phyloP scores from a whole-genome alignment of 2,797 vertebrate species.

The Trachurus trachurus region DNA sequence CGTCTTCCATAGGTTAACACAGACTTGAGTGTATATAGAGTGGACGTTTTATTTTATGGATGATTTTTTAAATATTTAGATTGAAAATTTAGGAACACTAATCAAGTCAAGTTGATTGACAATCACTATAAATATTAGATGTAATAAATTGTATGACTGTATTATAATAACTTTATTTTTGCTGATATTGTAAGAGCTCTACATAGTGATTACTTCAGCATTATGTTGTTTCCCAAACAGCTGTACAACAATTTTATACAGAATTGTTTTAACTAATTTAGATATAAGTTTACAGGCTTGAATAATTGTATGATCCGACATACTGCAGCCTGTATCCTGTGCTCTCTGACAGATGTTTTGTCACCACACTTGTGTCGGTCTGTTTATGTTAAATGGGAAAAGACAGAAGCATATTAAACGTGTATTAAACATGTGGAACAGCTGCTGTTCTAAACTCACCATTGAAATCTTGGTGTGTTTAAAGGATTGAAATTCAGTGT shows the following conservation, averaged over 20 bases:
- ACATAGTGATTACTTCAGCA: neutral
- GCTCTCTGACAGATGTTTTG: neutral
- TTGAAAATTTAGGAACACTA: conserved; percentile 31
- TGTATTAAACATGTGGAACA: neutral
- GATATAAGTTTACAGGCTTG: neutral
- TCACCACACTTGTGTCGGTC: neutral
- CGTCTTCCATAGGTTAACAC: conserved; percentile 4
- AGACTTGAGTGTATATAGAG: conserved; percentile 16
- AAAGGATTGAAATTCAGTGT: neutral
- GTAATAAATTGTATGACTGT: conserved; percentile 12
- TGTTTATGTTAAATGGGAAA: neutral
- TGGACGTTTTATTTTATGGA: conserved; percentile 21
- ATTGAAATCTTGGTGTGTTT: neutral
- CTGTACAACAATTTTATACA: neutral
- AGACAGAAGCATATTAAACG: too few species aligned
- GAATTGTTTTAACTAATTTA: neutral
- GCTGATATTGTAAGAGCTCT: neutral
- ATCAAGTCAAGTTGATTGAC: conserved; percentile 38
- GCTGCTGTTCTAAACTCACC: conserved; percentile 1
- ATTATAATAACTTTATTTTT: conserved; percentile 6
- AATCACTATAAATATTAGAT: conserved; percentile 9
- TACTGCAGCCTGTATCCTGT: neutral
- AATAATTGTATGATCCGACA: neutral
- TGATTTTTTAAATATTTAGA: conserved; percentile 45
- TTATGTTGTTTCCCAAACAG: too few species aligned